Percentiles rank a stretch among this genome's conserved stretches.
Evolutionary conservation across 2,113 vertebrate species (phyloP).

Genomic region (Anguilla japonica): DNA sequence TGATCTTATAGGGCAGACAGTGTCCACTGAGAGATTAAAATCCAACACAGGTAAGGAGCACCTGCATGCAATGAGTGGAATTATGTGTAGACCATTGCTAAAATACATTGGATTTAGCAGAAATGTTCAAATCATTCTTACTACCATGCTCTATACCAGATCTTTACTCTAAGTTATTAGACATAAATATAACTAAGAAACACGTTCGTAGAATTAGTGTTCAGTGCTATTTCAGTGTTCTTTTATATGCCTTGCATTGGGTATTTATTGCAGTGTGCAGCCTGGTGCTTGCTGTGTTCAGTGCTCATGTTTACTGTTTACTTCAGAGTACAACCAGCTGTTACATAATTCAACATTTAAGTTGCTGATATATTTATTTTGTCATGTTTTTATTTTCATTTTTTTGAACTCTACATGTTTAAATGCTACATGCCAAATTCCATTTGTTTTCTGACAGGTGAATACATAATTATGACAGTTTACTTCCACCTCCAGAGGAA

Average conservation of each 20-base stretch:
- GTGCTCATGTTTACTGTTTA: background rate
- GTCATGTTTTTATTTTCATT: background rate
- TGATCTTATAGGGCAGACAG: conserved; percentile 77
- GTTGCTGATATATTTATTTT: conserved; percentile 16
- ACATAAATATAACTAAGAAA: background rate
- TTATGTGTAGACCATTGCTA: background rate
- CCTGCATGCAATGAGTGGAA: background rate
- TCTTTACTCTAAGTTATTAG: background rate
- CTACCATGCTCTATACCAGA: background rate
- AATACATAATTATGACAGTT: conserved; percentile 96
- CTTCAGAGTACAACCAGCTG: background rate
- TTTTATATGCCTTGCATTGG: background rate
- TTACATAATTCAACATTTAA: background rate
- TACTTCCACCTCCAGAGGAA: conserved; percentile 96
- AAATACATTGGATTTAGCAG: background rate
- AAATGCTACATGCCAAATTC: conserved; percentile 28
- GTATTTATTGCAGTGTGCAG: background rate
- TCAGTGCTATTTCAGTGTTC: background rate
- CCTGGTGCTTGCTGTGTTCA: background rate
- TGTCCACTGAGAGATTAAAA: conserved; percentile 74
- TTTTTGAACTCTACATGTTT: background rate
- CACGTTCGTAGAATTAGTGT: background rate
- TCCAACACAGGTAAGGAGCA: conserved; percentile 71
- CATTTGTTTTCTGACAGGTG: conserved; percentile 75
- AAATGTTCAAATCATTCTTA: background rate